A percentile compares a stretch with the other conserved stretches of the same genome.
These are phyloP conservation scores for Cisticola juncidis DNA, from an alignment of 2,113 vertebrate species.

Conservation along the genomic window DNA sequence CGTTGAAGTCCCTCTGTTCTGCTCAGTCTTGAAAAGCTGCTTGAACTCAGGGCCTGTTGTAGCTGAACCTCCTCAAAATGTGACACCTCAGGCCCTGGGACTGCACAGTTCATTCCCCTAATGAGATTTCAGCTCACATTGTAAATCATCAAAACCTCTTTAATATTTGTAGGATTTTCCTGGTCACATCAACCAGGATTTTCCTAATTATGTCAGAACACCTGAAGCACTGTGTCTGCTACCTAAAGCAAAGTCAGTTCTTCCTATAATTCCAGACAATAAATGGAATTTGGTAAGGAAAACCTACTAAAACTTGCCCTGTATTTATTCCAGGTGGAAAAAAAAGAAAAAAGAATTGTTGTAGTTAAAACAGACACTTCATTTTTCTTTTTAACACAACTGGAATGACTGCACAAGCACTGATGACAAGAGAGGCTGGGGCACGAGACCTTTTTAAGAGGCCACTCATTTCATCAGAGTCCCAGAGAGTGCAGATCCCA, in stretches of 20 bases:
- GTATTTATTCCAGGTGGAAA: not conserved
- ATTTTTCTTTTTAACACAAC: not conserved
- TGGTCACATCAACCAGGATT: not conserved
- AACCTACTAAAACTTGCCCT: not conserved
- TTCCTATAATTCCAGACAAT: not conserved
- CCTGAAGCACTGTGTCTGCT: not conserved
- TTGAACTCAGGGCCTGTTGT: not conserved
- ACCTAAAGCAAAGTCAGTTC: not conserved
- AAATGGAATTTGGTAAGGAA: not conserved
- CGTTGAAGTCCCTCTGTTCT: not conserved
- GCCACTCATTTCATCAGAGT: rapidly evolving
- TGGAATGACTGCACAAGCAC: not conserved
- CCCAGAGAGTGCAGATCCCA: not conserved
- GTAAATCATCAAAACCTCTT: not conserved
- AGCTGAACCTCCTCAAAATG: not conserved
- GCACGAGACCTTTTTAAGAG: not conserved
- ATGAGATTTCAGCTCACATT: not conserved
- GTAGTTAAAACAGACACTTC: not conserved
- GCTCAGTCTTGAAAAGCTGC: not conserved
- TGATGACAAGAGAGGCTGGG: not conserved
- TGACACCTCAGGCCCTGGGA: not conserved
- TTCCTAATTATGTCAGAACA: not conserved
- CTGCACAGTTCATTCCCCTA: rapidly evolving
- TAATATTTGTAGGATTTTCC: not conserved
- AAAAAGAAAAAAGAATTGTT: not conserved